These are phyloP conservation scores for Cyanistes caeruleus DNA, from an alignment of 2,113 vertebrate genomes.

Conservation along the genomic window DNA sequence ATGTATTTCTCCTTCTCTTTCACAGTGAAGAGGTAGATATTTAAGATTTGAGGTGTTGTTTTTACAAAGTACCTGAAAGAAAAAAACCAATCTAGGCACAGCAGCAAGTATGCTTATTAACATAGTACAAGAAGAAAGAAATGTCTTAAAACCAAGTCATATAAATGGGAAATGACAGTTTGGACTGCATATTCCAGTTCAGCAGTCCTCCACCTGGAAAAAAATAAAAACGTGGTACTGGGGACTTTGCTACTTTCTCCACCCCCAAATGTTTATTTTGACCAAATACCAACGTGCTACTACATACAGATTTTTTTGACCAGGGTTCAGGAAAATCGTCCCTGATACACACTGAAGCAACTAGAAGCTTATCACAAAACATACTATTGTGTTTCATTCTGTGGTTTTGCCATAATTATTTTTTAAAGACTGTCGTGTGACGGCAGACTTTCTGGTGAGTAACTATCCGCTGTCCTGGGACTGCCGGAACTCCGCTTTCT, in stretches of 20 bases:
- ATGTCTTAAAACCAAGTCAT: neutral
- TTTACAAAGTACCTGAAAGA: neutral
- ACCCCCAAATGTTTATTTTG: neutral
- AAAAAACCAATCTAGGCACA: neutral
- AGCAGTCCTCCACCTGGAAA: neutral
- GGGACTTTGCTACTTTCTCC: neutral
- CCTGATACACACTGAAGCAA: neutral
- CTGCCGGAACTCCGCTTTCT: neutral
- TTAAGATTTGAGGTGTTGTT: neutral
- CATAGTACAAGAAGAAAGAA: rapidly evolving
- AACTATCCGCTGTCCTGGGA: neutral
- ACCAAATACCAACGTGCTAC: neutral
- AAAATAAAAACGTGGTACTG: rapidly evolving
- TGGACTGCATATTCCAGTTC: neutral
- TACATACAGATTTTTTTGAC: neutral
- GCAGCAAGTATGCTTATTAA: neutral
- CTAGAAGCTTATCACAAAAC: neutral
- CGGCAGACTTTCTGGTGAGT: neutral
- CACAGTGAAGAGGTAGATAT: neutral
- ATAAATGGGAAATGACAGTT: neutral
- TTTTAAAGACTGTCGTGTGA: neutral
- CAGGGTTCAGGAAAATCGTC: neutral
- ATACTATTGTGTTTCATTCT: rapidly evolving
- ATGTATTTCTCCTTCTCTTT: neutral
- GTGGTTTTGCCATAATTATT: neutral